Evolutionary conservation across 2,113 vertebrate genomes (phyloP), one percentile per base, ranked within the genome.

Genomic region (Cercopithecus mona): DNA sequence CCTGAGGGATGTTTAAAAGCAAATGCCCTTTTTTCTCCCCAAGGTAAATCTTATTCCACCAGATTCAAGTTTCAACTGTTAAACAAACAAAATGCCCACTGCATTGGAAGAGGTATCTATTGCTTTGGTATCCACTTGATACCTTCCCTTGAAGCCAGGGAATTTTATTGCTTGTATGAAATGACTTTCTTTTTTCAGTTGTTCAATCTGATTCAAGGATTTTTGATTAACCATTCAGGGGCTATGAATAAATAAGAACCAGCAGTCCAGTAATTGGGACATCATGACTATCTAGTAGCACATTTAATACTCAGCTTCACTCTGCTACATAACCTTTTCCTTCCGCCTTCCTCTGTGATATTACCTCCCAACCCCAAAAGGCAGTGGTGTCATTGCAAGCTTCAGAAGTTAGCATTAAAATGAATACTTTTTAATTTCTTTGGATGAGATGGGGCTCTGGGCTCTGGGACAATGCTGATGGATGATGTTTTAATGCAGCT

Each of bases 401-500:
- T 99, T 99, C 93, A 92, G 99, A 99, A 99, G 99, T 99, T 99
- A 99, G 98, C 98, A 99, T 99, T 99, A 98, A 99, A 99, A 99
- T 99, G 99, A 99, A 99, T 99, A 99, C 99, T 99, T 99, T 99
- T 99, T 99, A 99, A 99, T 99, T 99, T 99, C 98, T 99, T 97
- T 94, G 98, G 98, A 98, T 99, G 99, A 98, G 99, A 99, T 98
- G 99, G 98, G 98, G 99, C 99, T 98, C 97, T 97, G 98, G 98
- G 99, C 99, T 99, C 99, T 98, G 98, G 99, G 99, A 99, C 99
- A 99, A 99, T 99, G 99, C 99, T 99, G 99, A 99, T 99, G 99
- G 99, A 99, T 99, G 99, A 99, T 99, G 99, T 99, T 99, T 99
- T 99, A 99, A 99, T 99, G 99, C 99, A 99, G 99, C 99, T 98